phyloP scores from a whole-genome alignment of 2,888 invertebrate genomes.

The Aromia moschata region DNA sequence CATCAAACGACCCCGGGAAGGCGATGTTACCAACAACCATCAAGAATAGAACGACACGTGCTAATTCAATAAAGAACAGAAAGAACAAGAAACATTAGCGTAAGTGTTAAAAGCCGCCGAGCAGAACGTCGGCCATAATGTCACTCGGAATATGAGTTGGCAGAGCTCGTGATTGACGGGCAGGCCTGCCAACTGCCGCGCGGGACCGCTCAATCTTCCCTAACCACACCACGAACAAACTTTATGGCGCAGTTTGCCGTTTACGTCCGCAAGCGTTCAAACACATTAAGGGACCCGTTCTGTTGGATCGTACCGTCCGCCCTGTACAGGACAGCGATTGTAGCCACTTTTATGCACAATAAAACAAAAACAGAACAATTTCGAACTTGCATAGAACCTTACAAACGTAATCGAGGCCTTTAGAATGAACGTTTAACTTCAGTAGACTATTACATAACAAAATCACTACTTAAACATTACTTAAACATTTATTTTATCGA shows the following conservation, averaged over 20 bases:
- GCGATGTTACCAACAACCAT: neutral
- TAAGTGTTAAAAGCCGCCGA: slow-evolving; percentile 9
- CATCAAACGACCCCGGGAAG: neutral
- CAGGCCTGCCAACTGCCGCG: slow-evolving; percentile 36
- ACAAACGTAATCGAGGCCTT: too few species aligned
- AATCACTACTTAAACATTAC: too few species aligned
- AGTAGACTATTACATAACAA: too few species aligned
- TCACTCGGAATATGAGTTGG: slow-evolving; percentile 4
- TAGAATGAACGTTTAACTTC: too few species aligned
- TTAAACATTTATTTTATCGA: too few species aligned
- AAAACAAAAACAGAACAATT: too few species aligned
- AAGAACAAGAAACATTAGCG: slow-evolving; percentile 23
- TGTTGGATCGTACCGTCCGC: neutral
- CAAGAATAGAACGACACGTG: slow-evolving; percentile 15
- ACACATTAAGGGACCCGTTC: slow-evolving; percentile 15
- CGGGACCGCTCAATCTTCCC: slow-evolving; percentile 32
- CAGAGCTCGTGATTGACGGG: slow-evolving; percentile 36
- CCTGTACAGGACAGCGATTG: too few species aligned
- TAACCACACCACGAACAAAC: slow-evolving; percentile 19
- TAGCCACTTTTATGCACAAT: too few species aligned
- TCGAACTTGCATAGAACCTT: too few species aligned
- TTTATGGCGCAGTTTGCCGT: slow-evolving; percentile 19
- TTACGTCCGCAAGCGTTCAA: slow-evolving; percentile 9
- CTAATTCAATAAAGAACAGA: slow-evolving; percentile 20
- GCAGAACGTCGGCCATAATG: slow-evolving; percentile 18